Conservation (phyloP, 53 echinoderm and acorn worm species). For the Glandiceps talaboti region DNA sequence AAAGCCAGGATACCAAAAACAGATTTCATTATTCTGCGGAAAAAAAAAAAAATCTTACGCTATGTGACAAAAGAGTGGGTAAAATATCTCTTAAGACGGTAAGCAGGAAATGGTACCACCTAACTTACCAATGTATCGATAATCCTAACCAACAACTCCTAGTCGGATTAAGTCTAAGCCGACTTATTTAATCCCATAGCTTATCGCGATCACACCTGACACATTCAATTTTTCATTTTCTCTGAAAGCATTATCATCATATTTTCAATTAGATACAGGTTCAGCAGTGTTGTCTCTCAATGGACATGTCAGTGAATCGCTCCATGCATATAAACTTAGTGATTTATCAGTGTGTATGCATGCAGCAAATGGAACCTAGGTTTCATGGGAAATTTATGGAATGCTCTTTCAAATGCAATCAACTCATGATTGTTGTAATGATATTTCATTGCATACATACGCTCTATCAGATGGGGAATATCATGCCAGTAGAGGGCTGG, state of each 20-base stretch:
- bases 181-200: neutral
- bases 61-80: too few relatives aligned
- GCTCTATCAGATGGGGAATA: too few relatives aligned
- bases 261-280: neutral
- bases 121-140: neutral
- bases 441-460: too few relatives aligned
- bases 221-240: neutral
- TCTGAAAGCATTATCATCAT: neutral
- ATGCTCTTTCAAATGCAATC: neutral
- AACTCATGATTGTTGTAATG: neutral
- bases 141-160: neutral
- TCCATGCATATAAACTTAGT: neutral
- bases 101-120: neutral
- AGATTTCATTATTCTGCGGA: neutral
- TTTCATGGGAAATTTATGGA: neutral
- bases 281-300: neutral
- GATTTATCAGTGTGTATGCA: neutral
- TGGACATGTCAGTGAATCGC: neutral
- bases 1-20: neutral
- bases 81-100: neutral
- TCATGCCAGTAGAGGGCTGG: too few relatives aligned
- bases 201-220: neutral
- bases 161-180: too few relatives aligned
- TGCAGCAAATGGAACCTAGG: neutral
- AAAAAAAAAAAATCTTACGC: too few relatives aligned